A percentile compares a stretch with the other conserved stretches of the same genome.
Evolutionary conservation across 2,113 vertebrate species (phyloP).

Genomic region (Calyptomena viridis): DNA sequence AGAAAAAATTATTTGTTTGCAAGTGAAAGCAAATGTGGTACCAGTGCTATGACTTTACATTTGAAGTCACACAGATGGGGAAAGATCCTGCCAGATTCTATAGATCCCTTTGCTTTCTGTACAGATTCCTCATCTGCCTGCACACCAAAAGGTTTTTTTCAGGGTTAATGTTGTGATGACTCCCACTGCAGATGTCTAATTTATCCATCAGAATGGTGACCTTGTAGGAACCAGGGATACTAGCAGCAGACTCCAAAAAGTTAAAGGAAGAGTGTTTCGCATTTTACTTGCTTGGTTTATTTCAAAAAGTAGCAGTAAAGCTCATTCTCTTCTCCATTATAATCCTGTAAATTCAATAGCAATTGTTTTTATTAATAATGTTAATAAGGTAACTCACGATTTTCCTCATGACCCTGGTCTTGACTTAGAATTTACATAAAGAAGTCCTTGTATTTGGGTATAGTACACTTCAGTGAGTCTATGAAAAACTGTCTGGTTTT

Average conservation of each 20-base stretch:
- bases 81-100: not conserved
- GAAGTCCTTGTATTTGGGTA: not conserved
- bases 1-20: not conserved
- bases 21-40: not conserved
- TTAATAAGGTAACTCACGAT: not conserved
- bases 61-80: fast-evolving
- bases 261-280: not conserved
- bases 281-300: not conserved
- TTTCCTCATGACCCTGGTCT: not conserved
- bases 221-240: not conserved
- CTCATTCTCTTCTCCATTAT: not conserved
- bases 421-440: not conserved
- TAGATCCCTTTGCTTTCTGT: not conserved
- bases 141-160: not conserved
- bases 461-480: not conserved
- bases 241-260: not conserved
- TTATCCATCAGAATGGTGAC: not conserved
- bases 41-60: not conserved
- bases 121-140: not conserved
- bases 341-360: not conserved
- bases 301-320: not conserved
- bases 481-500: not conserved
- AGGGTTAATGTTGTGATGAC: not conserved
- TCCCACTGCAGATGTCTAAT: not conserved
- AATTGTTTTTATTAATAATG: not conserved